Evolutionary conservation across 2,888 invertebrate genomes (phyloP).

Genomic region (Xanthorhoe spadicearia): DNA sequence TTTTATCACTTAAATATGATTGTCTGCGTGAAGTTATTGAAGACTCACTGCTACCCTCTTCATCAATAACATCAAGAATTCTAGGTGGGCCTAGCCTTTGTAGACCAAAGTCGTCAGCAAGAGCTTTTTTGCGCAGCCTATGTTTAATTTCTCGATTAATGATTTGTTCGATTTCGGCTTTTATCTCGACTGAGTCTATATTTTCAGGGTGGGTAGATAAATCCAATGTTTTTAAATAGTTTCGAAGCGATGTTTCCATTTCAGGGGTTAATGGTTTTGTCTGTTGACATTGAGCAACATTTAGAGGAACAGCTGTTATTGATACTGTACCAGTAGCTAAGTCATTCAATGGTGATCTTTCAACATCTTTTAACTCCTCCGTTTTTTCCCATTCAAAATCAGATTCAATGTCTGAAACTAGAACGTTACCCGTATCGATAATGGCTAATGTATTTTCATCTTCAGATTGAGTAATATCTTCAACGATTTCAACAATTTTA

Average conservation of each 20-base stretch:
- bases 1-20: slow-evolving; percentile 79
- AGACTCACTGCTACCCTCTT: slow-evolving; percentile 89
- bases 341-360: slow-evolving; percentile 52
- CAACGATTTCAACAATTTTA: slow-evolving; percentile 74
- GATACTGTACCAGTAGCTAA: slow-evolving; percentile 68
- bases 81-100: slow-evolving; percentile 86
- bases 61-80: slow-evolving; percentile 90
- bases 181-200: slow-evolving; percentile 67
- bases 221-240: slow-evolving; percentile 84
- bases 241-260: slow-evolving; percentile 83
- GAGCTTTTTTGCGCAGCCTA: slow-evolving; percentile 70
- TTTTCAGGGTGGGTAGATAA: slow-evolving; percentile 79
- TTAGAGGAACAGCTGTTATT: slow-evolving; percentile 72
- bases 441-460: slow-evolving; percentile 62
- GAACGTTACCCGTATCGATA: slow-evolving; percentile 77
- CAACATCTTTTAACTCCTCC: slow-evolving; percentile 65
- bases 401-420: slow-evolving; percentile 87
- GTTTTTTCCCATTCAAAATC: slow-evolving; percentile 86
- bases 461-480: slow-evolving; percentile 55
- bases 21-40: slow-evolving; percentile 85
- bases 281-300: slow-evolving; percentile 70
- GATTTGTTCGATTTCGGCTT: slow-evolving; percentile 75
- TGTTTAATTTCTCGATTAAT: slow-evolving; percentile 76
- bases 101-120: slow-evolving; percentile 67
- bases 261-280: slow-evolving; percentile 80